These are phyloP conservation scores for Alloscopus bannaensis DNA, from an alignment of 2,888 invertebrate genomes.

Conservation along the genomic window DNA sequence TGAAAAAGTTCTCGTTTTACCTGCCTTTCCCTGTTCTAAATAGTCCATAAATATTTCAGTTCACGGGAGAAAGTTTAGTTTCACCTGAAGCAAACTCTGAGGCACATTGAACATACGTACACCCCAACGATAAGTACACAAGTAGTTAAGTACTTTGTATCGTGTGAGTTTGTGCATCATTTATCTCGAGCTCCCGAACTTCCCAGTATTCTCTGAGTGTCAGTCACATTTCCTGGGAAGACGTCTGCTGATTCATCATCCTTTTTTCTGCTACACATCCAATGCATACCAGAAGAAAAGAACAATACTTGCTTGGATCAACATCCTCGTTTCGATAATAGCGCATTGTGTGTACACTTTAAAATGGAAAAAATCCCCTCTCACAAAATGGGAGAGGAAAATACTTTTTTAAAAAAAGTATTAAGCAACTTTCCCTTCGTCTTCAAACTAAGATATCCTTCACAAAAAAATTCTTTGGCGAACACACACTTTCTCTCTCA, in stretches of 20 bases:
- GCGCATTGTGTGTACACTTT: neutral
- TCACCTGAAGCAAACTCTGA: slow-evolving; percentile 41
- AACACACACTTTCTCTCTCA: no score
- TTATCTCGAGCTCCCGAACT: slow-evolving; percentile 34
- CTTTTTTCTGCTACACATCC: no score
- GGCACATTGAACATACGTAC: slow-evolving; percentile 10
- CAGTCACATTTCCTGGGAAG: slow-evolving; percentile 33
- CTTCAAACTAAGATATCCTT: no score
- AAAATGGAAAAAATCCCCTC: neutral
- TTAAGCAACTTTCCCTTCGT: slow-evolving; percentile 3
- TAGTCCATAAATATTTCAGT: slow-evolving; percentile 63
- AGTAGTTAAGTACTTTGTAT: no score
- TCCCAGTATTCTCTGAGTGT: slow-evolving; percentile 25
- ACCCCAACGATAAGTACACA: no score
- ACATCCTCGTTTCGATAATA: no score
- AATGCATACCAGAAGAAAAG: neutral
- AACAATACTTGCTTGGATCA: neutral
- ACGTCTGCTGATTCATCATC: slow-evolving; percentile 51
- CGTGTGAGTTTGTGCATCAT: slow-evolving; percentile 29
- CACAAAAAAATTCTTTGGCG: no score
- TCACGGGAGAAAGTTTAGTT: slow-evolving; percentile 55
- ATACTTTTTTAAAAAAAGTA: slow-evolving; percentile 5
- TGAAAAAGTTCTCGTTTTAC: slow-evolving; percentile 25
- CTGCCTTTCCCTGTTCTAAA: slow-evolving; percentile 45
- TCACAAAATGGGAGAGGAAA: neutral